Conservation (phyloP, 1,140 invertebrate species). For the Lamellibrachia luymesi region DNA sequence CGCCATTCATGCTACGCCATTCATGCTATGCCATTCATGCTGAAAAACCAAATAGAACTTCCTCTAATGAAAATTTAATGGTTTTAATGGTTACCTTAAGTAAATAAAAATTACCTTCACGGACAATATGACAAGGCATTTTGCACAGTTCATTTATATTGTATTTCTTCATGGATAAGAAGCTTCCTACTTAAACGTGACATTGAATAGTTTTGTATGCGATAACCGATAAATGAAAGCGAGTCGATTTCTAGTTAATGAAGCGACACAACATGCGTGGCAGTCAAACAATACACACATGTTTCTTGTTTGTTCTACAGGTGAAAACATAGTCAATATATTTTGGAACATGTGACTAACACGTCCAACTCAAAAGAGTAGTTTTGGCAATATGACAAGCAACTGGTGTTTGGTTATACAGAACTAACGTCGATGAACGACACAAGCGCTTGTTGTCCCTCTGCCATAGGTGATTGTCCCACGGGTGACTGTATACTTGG, state of each 20-base stretch:
- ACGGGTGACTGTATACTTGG: too few species aligned
- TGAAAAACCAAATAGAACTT: too few species aligned
- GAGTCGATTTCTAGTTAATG: not conserved
- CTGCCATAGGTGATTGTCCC: too few species aligned
- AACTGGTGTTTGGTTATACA: not conserved
- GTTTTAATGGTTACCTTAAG: too few species aligned
- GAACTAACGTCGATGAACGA: not conserved
- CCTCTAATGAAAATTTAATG: too few species aligned
- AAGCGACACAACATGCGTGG: not conserved
- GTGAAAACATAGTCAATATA: not conserved
- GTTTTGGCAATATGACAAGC: not conserved
- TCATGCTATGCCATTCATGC: too few species aligned
- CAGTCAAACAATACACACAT: not conserved
- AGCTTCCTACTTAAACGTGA: not conserved
- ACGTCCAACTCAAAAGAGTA: not conserved
- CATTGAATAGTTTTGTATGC: not conserved
- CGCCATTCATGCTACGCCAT: too few species aligned
- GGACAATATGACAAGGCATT: too few species aligned
- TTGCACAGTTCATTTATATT: too few species aligned
- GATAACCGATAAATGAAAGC: not conserved
- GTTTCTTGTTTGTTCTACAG: not conserved
- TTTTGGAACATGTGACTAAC: not conserved
- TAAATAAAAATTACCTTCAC: too few species aligned
- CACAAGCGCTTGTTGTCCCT: not conserved
- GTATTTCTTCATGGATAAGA: too few species aligned